These are phyloP conservation scores for Colostygia pectinataria DNA, from an alignment of 2,888 invertebrate species.

Conservation along the genomic window DNA sequence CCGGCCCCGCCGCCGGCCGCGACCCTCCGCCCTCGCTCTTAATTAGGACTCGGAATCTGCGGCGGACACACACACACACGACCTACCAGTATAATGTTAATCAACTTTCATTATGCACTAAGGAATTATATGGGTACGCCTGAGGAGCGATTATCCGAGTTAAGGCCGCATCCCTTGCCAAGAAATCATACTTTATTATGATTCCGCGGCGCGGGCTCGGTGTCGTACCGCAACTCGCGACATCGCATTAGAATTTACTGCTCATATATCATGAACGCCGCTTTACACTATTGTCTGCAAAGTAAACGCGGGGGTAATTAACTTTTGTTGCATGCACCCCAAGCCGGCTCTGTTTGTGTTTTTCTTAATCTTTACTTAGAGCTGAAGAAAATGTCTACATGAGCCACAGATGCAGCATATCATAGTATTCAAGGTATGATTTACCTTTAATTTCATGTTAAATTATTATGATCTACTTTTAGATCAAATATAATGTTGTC, in stretches of 20 bases:
- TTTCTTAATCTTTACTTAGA: conserved; percentile 18
- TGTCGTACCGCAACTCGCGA: conserved; percentile 66
- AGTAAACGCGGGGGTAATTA: conserved; percentile 63
- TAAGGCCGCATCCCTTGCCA: conserved; percentile 76
- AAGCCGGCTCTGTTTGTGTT: conserved; percentile 16
- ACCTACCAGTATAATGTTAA: conserved; percentile 73
- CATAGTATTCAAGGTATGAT: too few relatives aligned
- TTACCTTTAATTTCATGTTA: too few relatives aligned
- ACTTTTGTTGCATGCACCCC: conserved; percentile 45
- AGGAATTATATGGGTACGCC: conserved; percentile 83
- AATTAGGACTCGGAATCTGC: conserved; percentile 93
- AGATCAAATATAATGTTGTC: background rate
- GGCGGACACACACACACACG: conserved; percentile 88
- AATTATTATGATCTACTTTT: too few relatives aligned
- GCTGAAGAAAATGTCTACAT: background rate
- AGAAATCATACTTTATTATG: conserved; percentile 82
- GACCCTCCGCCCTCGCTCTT: conserved; percentile 86
- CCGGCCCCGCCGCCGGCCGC: conserved; percentile 71
- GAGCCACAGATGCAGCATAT: too few relatives aligned
- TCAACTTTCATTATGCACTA: conserved; percentile 84
- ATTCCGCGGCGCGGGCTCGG: conserved; percentile 67
- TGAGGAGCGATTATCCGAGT: conserved; percentile 81
- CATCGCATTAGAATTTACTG: conserved; percentile 74
- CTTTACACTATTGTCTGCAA: conserved; percentile 64
- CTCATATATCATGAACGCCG: conserved; percentile 67